These are phyloP conservation scores for Lamellibrachia columna DNA, from an alignment of 2,888 invertebrate genomes.

Conservation along the genomic window DNA sequence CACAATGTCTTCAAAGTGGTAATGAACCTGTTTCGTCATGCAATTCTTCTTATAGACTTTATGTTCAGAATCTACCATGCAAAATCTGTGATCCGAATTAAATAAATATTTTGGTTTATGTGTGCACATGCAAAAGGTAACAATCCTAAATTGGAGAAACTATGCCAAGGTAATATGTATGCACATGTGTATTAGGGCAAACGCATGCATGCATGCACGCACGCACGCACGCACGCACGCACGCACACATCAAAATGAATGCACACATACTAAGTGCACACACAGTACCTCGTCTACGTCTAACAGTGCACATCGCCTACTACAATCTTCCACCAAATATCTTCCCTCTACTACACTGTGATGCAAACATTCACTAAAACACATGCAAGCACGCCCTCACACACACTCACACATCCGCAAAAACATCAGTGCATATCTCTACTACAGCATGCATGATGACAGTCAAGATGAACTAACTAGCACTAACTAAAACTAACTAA, in stretches of 20 bases:
- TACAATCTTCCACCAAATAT: neutral
- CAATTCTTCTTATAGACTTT: neutral
- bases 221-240: neutral
- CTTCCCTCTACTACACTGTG: neutral
- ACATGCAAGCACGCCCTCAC: neutral
- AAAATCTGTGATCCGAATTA: neutral
- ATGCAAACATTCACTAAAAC: neutral
- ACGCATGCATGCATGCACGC: neutral
- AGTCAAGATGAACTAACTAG: neutral
- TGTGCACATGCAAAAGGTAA: neutral
- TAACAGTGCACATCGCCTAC: too few species aligned
- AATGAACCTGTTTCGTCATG: neutral
- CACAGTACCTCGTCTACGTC: too few species aligned
- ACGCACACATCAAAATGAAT: neutral
- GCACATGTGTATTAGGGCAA: neutral
- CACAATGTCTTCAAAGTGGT: neutral
- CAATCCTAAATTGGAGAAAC: neutral
- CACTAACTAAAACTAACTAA: conserved; percentile 9
- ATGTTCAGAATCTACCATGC: neutral
- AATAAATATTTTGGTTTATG: neutral
- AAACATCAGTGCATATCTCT: neutral
- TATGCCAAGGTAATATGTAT: neutral
- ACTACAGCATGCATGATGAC: neutral
- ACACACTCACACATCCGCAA: neutral
- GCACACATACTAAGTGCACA: too few species aligned